These are phyloP conservation scores for Ctenochaetus hawaiiensis DNA, from an alignment of 2,797 vertebrate genomes.

Conservation along the genomic window DNA sequence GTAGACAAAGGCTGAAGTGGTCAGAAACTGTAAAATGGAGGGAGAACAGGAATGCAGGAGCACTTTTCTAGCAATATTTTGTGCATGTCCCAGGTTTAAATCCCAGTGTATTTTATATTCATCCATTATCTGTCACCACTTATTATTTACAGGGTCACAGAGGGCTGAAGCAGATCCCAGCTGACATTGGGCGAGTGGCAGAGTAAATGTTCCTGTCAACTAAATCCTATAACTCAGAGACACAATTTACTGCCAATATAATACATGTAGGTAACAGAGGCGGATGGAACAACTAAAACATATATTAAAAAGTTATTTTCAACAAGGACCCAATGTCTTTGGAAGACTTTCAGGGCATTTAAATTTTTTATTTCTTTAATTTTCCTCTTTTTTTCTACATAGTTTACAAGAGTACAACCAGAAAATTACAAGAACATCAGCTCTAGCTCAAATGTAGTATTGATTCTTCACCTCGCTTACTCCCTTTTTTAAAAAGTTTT, in stretches of 20 bases:
- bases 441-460: neutral
- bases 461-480: neutral
- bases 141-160: too few relatives aligned
- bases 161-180: too few relatives aligned
- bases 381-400: neutral
- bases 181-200: too few relatives aligned
- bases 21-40: slow-evolving; percentile 15
- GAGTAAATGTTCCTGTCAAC: neutral
- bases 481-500: too few relatives aligned
- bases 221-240: neutral
- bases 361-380: neutral
- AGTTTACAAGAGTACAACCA: neutral
- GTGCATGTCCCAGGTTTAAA: too few relatives aligned
- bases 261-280: neutral
- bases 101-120: too few relatives aligned
- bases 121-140: too few relatives aligned
- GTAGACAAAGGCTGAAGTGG: slow-evolving; percentile 18
- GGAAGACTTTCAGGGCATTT: too few relatives aligned
- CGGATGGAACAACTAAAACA: neutral
- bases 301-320: neutral
- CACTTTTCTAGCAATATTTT: slow-evolving; percentile 19
- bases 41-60: slow-evolving; percentile 23
- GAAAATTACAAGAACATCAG: neutral
- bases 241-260: neutral
- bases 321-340: neutral